Evolutionary conservation across 2,797 vertebrate genomes (phyloP).

Genomic region (Squalus acanthias): DNA sequence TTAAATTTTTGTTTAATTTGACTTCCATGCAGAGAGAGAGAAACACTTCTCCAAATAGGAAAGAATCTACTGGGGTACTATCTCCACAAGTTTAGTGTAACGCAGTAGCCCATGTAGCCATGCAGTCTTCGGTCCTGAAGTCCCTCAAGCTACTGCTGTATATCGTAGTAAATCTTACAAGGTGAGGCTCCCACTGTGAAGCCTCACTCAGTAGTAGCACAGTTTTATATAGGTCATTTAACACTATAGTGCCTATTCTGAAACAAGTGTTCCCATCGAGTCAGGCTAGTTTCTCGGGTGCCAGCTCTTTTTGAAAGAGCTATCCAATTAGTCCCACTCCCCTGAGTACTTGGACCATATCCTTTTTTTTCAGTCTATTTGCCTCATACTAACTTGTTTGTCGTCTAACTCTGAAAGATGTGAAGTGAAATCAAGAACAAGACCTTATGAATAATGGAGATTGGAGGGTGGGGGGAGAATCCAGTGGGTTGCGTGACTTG

Average conservation of each 20-base stretch:
- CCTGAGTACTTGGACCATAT: background rate
- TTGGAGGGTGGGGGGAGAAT: background rate
- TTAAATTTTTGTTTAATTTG: background rate
- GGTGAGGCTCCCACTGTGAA: background rate
- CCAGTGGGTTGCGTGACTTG: background rate
- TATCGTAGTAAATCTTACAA: background rate
- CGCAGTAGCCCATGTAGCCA: background rate
- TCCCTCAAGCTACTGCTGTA: background rate
- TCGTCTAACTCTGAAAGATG: background rate
- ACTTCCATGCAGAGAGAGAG: background rate
- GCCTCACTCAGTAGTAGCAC: background rate
- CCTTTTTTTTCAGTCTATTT: background rate
- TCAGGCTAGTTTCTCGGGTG: background rate
- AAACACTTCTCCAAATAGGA: background rate
- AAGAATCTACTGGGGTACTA: background rate
- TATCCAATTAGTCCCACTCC: too few species aligned
- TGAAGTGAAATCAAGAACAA: background rate
- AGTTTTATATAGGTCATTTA: background rate
- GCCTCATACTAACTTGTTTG: background rate
- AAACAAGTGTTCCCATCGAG: background rate
- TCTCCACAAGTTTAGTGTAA: background rate
- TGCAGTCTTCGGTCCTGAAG: background rate
- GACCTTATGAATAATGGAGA: background rate
- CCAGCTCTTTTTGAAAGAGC: background rate
- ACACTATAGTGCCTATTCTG: background rate